phyloP scores from a whole-genome alignment of 2,888 invertebrate species.

The Gisinianus flammeolus region DNA sequence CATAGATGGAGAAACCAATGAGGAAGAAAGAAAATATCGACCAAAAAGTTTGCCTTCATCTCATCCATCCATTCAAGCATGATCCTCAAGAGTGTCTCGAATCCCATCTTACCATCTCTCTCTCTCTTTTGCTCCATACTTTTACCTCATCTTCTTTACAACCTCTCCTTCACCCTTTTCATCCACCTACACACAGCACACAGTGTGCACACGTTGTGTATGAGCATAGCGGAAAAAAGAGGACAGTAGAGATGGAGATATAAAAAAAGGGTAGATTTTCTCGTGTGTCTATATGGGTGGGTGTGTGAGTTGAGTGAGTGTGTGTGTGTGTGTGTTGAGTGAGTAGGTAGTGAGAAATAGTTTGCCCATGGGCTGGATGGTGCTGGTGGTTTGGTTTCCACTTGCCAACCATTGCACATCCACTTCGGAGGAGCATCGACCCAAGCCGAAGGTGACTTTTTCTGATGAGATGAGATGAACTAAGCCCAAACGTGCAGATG shows the following conservation, averaged over 20 bases:
- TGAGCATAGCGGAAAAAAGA: too few relatives aligned
- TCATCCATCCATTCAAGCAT: constrained; percentile 49
- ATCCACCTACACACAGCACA: background rate
- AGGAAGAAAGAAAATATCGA: constrained; percentile 51
- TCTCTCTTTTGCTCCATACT: constrained; percentile 1
- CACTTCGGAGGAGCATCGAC: constrained; percentile 13
- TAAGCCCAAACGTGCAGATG: constrained; percentile 50
- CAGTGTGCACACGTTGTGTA: background rate
- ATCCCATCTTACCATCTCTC: constrained; percentile 45
- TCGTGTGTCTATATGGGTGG: background rate
- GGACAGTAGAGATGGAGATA: too few relatives aligned
- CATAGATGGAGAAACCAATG: constrained; percentile 40
- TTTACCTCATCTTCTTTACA: background rate
- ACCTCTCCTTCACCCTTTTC: background rate
- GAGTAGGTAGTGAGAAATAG: background rate
- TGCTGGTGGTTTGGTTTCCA: constrained; percentile 9
- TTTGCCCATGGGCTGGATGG: background rate
- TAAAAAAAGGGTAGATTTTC: background rate
- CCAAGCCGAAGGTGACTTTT: constrained; percentile 36
- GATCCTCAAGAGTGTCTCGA: constrained; percentile 52
- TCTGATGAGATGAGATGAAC: constrained; percentile 45
- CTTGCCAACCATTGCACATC: constrained; percentile 9
- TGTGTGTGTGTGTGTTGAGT: too few relatives aligned
- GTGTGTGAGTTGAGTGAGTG: background rate
- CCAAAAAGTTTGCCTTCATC: constrained; percentile 49